These are phyloP conservation scores for Pocillopora meandrina DNA, from an alignment of 92 coral and sea anemone species.

Conservation along the genomic window DNA sequence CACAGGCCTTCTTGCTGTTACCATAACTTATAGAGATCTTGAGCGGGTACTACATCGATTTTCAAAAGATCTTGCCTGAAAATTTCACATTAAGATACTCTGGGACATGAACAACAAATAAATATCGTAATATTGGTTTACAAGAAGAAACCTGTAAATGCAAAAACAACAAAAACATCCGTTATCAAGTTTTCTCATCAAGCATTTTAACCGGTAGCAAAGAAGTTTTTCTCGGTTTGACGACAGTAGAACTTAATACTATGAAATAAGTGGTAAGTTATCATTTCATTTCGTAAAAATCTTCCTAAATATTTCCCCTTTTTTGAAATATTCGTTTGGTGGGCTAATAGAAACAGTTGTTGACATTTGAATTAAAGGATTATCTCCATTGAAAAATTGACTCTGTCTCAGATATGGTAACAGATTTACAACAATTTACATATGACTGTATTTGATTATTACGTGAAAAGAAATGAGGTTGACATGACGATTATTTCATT, in stretches of 20 bases:
- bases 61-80: neutral
- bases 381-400: conserved; percentile 8
- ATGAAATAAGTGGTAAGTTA: too few species aligned
- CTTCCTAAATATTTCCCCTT: neutral
- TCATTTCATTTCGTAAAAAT: too few species aligned
- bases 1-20: neutral
- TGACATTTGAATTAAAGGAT: conserved; percentile 19
- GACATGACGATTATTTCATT: neutral
- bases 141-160: neutral
- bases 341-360: neutral
- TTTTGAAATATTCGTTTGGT: neutral
- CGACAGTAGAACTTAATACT: too few species aligned
- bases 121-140: neutral
- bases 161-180: too few species aligned
- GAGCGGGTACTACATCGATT: neutral
- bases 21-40: neutral
- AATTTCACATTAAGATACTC: neutral
- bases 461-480: too few species aligned
- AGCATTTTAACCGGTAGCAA: too few species aligned
- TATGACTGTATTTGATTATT: neutral
- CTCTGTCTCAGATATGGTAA: neutral
- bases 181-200: too few species aligned
- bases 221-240: too few species aligned
- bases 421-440: neutral
- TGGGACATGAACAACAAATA: neutral